Base-by-base conservation (phyloP, 2,888 invertebrate species). In the Nephrocerus scutellatus region DNA sequence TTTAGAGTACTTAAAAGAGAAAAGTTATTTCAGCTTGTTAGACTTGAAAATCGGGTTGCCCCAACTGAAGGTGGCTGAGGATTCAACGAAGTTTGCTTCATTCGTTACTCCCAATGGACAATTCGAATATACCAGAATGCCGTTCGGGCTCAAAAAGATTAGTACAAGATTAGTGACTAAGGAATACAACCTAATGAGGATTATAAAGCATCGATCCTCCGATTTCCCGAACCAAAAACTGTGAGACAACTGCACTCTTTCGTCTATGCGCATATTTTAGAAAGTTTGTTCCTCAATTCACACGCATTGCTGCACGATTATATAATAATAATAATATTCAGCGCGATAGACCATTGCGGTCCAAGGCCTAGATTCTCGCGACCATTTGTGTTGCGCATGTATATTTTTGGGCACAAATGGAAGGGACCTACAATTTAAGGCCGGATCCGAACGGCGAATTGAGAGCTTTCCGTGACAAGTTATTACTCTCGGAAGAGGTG, bases 71-170 rank as follows among this genome's bases (percentile, higher is more conserved):
- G 30, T 50, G 13, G 32, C 39, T 4, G 37, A 41, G 7, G 34
- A 48, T 8, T 53, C 50, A 2, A 41, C 39, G 3, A 44, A 43
- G 19, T 51, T 28, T 16, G 50, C 43, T 7, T 42, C 49, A 7
- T 50, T 50, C 37, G 47, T 52, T 6, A 50, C 51, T 8, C 47
- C 48, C 8, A 16, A 41, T 16, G 48, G 48, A 8, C 49, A 50
- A 14, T 47, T 19, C 35, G 46, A 47, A 28, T 47, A 36, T 10
- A 12, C 39, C 8, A 18, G 36, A n/a, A 44, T 52, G 50, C 50
- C 47, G 2, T 50, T 49, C 30, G 47, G 46, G 2, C 28, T 46
- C 6, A 43, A 39, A 8, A n/a, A n/a, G n/a, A n/a, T n/a, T n/a
- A n/a, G n/a, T n/a, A n/a, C n/a, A 32, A 38, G 2, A 14, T 36